Evolutionary conservation across 37 sponge, comb jelly and placozoan genomes (phyloP), one percentile per base, ranked within the genome.

Genomic region (Beroe ovata): DNA sequence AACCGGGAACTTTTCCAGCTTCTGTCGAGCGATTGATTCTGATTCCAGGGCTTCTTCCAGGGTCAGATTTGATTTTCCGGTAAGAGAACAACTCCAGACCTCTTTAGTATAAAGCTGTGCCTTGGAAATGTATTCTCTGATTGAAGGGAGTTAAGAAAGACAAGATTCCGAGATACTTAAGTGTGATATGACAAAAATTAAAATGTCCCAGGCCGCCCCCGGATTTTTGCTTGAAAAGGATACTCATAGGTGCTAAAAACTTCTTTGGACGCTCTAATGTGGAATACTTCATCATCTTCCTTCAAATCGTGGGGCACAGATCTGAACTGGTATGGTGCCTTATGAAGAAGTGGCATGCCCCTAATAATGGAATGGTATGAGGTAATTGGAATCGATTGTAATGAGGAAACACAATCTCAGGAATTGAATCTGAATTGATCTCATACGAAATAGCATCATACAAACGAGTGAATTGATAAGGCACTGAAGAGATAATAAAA

Each of bases 291-390:
- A 16, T 77, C 84, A 8, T 77, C 84, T 36, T 77, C 84, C 33
- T 77, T 77, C 22, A 39, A 40, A 40, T 77, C 84, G 0, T 39
- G 84, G 25, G 84, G 84, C 14, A 42, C 54, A 4, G 84, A 42
- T 39, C 54, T n/a, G 38, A 77, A 77, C 84, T 77, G 84, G 38
- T 77, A 77, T 2, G 84, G 42, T 40, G 84, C 84, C 84, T 77
- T 77, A 54, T 77, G 42, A 6, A 77, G 38, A 8, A 77, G 84
- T 21, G 84, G 84, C 84, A 77, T 77, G 16, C 19, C 36, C 69
- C 69, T 66, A 66, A 33, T 11, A 66, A 25, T 20, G 11, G 54
- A n/a, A n/a, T n/a, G n/a, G n/a, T n/a, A n/a, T n/a, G n/a, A n/a
- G n/a, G n/a, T n/a, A n/a, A n/a, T n/a, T n/a, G n/a, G n/a, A n/a